Evolutionary conservation across 2,888 invertebrate species (phyloP).

Genomic region (Thera britannica): DNA sequence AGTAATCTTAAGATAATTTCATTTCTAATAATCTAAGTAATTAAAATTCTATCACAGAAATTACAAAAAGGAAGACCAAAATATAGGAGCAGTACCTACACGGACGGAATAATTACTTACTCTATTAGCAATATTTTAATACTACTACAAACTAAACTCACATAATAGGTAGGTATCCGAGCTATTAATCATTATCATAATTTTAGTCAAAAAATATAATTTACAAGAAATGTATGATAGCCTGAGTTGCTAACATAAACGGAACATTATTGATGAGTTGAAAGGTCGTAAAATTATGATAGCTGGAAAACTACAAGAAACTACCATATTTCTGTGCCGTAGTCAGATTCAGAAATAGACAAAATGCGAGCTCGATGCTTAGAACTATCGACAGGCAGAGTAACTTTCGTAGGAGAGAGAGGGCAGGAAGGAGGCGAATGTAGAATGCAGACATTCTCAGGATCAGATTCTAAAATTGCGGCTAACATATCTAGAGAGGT

Average conservation of each 20-base stretch:
- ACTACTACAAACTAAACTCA: conserved; percentile 31
- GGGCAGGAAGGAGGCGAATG: conserved; percentile 80
- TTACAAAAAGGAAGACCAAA: conserved; percentile 64
- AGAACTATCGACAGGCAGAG: conserved; percentile 85
- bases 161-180: conserved; percentile 17
- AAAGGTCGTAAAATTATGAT: conserved; percentile 32
- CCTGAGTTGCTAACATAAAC: conserved; percentile 17
- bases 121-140: conserved; percentile 13
- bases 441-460: conserved; percentile 71
- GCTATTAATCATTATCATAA: conserved; percentile 27
- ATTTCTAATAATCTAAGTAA: conserved; percentile 46
- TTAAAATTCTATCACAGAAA: conserved; percentile 65
- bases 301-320: conserved; percentile 35
- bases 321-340: conserved; percentile 92
- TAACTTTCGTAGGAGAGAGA: conserved; percentile 84
- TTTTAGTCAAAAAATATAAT: conserved; percentile 29
- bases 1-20: conserved; percentile 42
- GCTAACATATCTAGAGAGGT: conserved; percentile 73
- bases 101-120: conserved; percentile 59
- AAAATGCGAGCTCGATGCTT: conserved; percentile 87
- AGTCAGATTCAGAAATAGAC: conserved; percentile 85
- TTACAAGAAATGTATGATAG: conserved; percentile 17
- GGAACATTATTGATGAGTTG: conserved; percentile 8
- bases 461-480: conserved; percentile 79
- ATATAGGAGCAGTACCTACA: conserved; percentile 51